A percentile compares a stretch with the other conserved stretches of the same genome.
Conservation (phyloP, 1,140 invertebrate genomes). For the Palaemon carinicauda region DNA sequence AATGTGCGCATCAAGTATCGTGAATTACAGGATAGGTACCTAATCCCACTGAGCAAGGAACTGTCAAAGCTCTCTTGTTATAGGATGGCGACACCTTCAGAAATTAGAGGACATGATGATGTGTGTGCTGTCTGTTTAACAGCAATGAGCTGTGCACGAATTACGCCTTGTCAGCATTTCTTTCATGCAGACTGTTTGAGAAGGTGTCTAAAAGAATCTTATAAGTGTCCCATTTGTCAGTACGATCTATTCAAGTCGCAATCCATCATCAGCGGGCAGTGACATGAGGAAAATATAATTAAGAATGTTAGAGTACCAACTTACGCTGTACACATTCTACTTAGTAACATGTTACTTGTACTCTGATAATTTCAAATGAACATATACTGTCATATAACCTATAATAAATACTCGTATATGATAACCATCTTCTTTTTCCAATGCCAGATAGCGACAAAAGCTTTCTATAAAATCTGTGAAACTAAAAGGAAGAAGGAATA, state of each 20-base stretch:
- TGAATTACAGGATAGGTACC: slow-evolving; percentile 70
- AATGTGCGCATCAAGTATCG: slow-evolving; percentile 75
- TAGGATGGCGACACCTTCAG: slow-evolving; percentile 72
- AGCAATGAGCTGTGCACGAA: slow-evolving; percentile 87
- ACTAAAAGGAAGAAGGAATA: too few species aligned
- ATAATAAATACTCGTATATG: too few species aligned
- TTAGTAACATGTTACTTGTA: too few species aligned
- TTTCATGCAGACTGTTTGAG: slow-evolving; percentile 94
- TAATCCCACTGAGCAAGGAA: slow-evolving; percentile 70
- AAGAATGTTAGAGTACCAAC: too few species aligned
- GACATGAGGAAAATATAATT: too few species aligned
- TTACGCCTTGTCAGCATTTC: slow-evolving; percentile 93
- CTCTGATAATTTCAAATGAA: too few species aligned
- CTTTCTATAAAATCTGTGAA: too few species aligned
- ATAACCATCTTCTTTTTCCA: too few species aligned
- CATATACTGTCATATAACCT: too few species aligned
- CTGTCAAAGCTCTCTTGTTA: slow-evolving; percentile 72
- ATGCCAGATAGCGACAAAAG: too few species aligned
- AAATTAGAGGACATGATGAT: slow-evolving; percentile 81
- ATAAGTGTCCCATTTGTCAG: slow-evolving; percentile 70
- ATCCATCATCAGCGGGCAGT: not conserved
- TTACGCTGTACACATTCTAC: too few species aligned
- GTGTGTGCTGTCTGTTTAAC: slow-evolving; percentile 97
- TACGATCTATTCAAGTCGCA: not conserved
- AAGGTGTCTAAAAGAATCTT: slow-evolving; percentile 92